These are phyloP conservation scores for Calameuta filiformis DNA, from an alignment of 2,888 invertebrate species.

Conservation along the genomic window DNA sequence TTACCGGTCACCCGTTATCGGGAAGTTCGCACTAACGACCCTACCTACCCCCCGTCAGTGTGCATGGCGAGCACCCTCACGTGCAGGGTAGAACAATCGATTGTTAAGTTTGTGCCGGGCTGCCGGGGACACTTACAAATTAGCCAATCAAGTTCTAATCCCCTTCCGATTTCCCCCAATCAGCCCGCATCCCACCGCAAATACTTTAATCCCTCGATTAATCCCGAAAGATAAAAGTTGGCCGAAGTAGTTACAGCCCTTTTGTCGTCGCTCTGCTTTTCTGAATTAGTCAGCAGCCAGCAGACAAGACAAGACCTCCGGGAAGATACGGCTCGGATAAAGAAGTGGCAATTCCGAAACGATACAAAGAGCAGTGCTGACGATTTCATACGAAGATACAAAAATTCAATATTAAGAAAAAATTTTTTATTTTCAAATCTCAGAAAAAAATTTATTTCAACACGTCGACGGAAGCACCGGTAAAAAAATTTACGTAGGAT, in stretches of 20 bases:
- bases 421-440: neutral
- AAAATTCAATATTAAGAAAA: neutral
- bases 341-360: neutral
- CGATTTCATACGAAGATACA: neutral
- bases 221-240: constrained; percentile 65
- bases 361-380: neutral
- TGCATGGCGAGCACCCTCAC: constrained; percentile 4
- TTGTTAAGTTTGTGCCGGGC: constrained; percentile 56
- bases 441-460: neutral
- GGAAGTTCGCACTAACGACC: constrained; percentile 3
- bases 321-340: neutral
- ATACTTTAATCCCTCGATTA: constrained; percentile 66
- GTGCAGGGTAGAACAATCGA: constrained; percentile 46
- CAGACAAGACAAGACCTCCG: neutral
- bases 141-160: constrained; percentile 66
- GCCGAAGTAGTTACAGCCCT: constrained; percentile 58
- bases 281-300: constrained; percentile 1
- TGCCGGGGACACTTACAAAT: constrained; percentile 65
- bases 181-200: constrained; percentile 60
- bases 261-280: constrained; percentile 55
- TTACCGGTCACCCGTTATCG: neutral
- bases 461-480: neutral
- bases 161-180: constrained; percentile 58
- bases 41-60: neutral
- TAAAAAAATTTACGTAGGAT: neutral